Evolutionary conservation across 1,140 invertebrate genomes (phyloP).

Genomic region (Leptopilina boulardi): DNA sequence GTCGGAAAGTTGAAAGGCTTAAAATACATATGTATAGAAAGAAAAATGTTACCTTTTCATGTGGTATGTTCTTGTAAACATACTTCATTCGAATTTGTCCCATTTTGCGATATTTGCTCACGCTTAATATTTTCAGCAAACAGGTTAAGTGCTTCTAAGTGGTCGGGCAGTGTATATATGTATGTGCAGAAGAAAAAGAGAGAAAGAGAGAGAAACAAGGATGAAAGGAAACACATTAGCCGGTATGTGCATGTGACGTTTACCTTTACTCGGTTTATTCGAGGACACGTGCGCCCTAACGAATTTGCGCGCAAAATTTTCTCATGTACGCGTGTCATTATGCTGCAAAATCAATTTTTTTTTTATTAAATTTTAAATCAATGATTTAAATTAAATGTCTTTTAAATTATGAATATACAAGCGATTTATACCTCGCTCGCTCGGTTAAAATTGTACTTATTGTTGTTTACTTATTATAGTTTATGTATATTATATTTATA

Average conservation of each 20-base stretch:
- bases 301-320: neutral
- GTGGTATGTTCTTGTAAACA: constrained; percentile 47
- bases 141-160: constrained; percentile 63
- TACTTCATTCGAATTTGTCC: constrained; percentile 63
- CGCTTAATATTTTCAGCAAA: constrained; percentile 65
- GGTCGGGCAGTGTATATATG: constrained; percentile 41
- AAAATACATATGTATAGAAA: neutral
- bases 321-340: constrained; percentile 1
- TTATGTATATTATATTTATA: no score
- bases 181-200: no score
- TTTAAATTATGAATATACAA: no score
- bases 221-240: constrained; percentile 22
- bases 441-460: no score
- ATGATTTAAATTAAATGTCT: no score
- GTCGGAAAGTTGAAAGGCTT: neutral
- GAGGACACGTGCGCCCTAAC: constrained; percentile 13
- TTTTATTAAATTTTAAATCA: no score
- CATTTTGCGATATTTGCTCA: constrained; percentile 63
- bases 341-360: no score
- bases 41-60: constrained; percentile 19
- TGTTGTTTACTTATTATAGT: no score
- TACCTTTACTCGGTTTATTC: constrained; percentile 30
- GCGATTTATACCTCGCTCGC: no score
- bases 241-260: constrained; percentile 10
- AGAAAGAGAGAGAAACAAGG: neutral